Evolutionary conservation across 2,797 vertebrate genomes (phyloP).

Genomic region (Rhodeus uyekii): DNA sequence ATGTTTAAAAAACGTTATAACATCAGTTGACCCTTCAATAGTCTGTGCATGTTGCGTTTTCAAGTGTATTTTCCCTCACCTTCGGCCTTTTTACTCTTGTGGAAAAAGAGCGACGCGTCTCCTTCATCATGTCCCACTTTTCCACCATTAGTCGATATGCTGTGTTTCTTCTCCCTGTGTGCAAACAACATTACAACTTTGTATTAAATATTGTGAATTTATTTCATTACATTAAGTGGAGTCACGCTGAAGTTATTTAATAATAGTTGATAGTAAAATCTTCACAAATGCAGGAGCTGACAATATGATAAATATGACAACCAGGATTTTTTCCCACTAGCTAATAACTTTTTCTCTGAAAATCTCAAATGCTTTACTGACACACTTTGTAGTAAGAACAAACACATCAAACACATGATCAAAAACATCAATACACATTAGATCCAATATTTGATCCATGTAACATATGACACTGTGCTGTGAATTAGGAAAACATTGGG

Average conservation of each 20-base stretch:
- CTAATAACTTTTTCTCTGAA: not conserved
- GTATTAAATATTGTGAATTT: not conserved
- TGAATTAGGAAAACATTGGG: not conserved
- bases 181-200: not conserved
- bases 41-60: not conserved
- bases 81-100: conserved; percentile 72
- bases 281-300: conserved; percentile 9
- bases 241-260: not conserved
- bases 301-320: conserved; percentile 3
- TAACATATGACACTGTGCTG: not conserved
- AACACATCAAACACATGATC: not conserved
- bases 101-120: conserved; percentile 71
- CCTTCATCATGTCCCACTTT: conserved; percentile 72
- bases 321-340: not conserved
- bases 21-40: not conserved
- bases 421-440: not conserved
- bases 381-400: not conserved
- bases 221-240: not conserved
- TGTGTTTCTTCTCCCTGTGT: conserved; percentile 83
- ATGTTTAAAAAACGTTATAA: not conserved
- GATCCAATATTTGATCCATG: not conserved
- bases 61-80: conserved; percentile 65
- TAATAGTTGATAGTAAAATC: not conserved
- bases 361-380: not conserved
- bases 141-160: conserved; percentile 74